Evolutionary conservation across 2,888 invertebrate genomes (phyloP).

Genomic region (Catotricha subobsoleta): DNA sequence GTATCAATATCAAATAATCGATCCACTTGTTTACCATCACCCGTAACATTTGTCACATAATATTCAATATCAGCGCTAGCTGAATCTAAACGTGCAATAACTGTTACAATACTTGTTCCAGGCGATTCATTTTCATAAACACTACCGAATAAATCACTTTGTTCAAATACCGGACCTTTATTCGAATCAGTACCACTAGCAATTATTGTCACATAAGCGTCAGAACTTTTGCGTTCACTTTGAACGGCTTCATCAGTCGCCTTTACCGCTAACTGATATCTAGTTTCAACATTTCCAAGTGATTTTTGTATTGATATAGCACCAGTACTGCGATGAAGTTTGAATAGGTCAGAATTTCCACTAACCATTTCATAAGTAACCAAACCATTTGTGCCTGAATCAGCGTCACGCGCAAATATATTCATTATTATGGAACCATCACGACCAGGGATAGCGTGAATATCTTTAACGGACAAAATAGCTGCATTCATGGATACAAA

Average conservation of each 20-base stretch:
- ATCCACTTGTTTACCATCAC: constrained; percentile 59
- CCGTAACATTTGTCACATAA: constrained; percentile 75
- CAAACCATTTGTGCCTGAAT: constrained; percentile 79
- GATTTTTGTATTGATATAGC: constrained; percentile 46
- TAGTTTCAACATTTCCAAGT: constrained; percentile 41
- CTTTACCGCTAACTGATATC: constrained; percentile 67
- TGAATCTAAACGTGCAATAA: constrained; percentile 48
- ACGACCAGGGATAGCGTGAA: constrained; percentile 27
- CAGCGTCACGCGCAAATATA: constrained; percentile 68
- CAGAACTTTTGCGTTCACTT: constrained; percentile 69
- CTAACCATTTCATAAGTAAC: constrained; percentile 78
- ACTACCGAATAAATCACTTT: constrained; percentile 50
- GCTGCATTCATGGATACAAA: constrained; percentile 87
- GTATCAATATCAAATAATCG: constrained; percentile 82
- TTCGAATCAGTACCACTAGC: constrained; percentile 36
- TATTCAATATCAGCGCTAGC: constrained; percentile 59
- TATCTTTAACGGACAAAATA: constrained; percentile 43
- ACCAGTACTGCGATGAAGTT: constrained; percentile 64
- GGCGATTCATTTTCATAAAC: constrained; percentile 79
- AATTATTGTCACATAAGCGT: constrained; percentile 69
- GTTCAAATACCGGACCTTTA: constrained; percentile 39
- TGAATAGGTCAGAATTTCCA: constrained; percentile 60
- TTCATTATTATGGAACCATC: constrained; percentile 53
- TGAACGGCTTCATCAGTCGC: constrained; percentile 87
- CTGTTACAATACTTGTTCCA: constrained; percentile 68